Evolutionary conservation across 2,797 vertebrate species (phyloP), one percentile per base, ranked within the genome.

Genomic region (Anabas testudineus): DNA sequence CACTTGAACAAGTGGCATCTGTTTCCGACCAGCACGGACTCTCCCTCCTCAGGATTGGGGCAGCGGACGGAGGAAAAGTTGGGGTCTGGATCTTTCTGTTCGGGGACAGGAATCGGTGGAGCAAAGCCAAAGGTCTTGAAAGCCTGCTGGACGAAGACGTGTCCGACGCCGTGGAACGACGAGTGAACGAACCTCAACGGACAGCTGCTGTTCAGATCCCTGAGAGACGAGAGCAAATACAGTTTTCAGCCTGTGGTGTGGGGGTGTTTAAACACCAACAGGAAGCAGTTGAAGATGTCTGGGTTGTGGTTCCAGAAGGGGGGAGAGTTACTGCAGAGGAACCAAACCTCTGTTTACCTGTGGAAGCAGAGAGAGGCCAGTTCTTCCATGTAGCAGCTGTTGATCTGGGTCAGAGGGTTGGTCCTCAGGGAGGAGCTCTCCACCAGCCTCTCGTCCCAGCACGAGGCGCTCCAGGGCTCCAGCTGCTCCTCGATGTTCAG

Each of bases 41-140:
- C 95, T 26, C 98, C 98, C 87, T 99, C 98, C 74, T 99, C 98
- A 0, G 98, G 98, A 85, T 99, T 99, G 13, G 98, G 98, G 61
- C 96, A 97, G 81, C 88, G 95, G 70, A 99, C 95, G 0, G 98
- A 95, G 18, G 97, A 94, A 76, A 99, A 99, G 65, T 97, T 90
- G 3, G 97, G 97, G 76, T 99, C 97, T 0, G 98, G 98, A 81
- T 97, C 95, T 63, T 94, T 97, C 79, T 99, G 98, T 74, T 99
- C 97, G 0, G 95, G 97, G 10, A 99, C 98, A 2, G 98, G 94
- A 73, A 98, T 95, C 5, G 98, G 97, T 1, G 96, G 95, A 22
- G 90, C 71, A 24, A 99, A 96, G 5, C 96, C 96, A 18, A 99
- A 99, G 0, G 87, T 90, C 60, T 76, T 83, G 88, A 99, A 99